A percentile compares a stretch with the other conserved stretches of the same genome.
phyloP scores from a whole-genome alignment of 2,888 invertebrate species.

The Urechis unicinctus region DNA sequence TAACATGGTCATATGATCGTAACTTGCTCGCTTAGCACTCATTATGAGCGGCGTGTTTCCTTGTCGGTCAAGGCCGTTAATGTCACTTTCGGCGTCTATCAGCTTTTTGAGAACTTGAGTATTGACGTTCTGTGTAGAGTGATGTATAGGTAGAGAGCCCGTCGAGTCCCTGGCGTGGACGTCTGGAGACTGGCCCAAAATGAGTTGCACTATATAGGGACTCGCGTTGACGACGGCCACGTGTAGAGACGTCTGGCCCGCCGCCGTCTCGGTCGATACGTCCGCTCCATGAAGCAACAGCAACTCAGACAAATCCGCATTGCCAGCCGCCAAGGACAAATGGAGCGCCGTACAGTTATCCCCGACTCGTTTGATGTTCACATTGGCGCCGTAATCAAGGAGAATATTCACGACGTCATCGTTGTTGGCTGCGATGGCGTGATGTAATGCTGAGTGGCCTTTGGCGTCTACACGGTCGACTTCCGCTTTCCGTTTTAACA shows the following conservation, averaged over 20 bases:
- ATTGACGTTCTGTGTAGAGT: slow-evolving; percentile 4
- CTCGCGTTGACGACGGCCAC: neutral
- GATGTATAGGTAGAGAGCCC: slow-evolving; percentile 2
- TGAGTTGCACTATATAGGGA: neutral
- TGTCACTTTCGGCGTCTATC: neutral
- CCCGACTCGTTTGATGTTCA: neutral
- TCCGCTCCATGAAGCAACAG: neutral
- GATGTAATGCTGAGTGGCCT: neutral
- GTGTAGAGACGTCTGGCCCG: neutral
- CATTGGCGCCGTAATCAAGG: neutral
- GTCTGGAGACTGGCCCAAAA: neutral
- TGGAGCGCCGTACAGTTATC: neutral
- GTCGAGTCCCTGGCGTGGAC: neutral
- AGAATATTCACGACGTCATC: neutral
- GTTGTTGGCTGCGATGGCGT: neutral
- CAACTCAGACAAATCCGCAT: neutral
- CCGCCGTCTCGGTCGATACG: neutral
- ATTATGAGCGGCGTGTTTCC: slow-evolving; percentile 10
- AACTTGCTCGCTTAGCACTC: slow-evolving; percentile 7
- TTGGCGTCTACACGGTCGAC: neutral
- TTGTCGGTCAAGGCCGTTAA: slow-evolving; percentile 2
- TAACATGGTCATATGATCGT: slow-evolving; percentile 7
- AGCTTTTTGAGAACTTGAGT: slow-evolving; percentile 2
- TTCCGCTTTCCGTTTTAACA: neutral
- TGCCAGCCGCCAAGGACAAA: neutral